Conservation (phyloP, 2,797 vertebrate species). For the Ptychadena robeensis region DNA sequence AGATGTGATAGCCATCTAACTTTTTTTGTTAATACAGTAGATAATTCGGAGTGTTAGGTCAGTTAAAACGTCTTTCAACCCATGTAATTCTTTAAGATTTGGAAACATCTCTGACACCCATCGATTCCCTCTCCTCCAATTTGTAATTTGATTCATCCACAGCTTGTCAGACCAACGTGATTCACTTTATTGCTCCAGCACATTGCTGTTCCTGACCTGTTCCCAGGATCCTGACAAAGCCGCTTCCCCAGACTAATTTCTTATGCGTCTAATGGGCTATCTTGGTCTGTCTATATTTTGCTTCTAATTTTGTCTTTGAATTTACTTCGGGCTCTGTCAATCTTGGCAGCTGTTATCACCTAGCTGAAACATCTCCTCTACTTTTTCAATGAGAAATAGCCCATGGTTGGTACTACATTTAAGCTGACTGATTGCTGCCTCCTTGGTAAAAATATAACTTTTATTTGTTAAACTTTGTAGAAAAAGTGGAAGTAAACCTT, state of each 20-base stretch:
- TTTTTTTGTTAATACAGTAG: no score
- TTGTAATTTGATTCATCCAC: slow-evolving; percentile 40
- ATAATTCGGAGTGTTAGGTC: not conserved
- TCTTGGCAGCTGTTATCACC: slow-evolving; percentile 31
- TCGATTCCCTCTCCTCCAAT: slow-evolving; percentile 22
- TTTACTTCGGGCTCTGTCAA: slow-evolving; percentile 12
- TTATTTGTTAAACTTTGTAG: not conserved
- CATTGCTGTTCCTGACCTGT: slow-evolving; percentile 32
- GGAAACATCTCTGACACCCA: slow-evolving; percentile 23
- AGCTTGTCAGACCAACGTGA: slow-evolving; percentile 28
- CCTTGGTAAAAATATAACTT: not conserved
- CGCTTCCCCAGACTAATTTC: slow-evolving; percentile 25
- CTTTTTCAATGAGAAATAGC: not conserved
- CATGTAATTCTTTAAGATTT: no score
- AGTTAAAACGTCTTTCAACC: not conserved
- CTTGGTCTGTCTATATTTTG: slow-evolving; percentile 21
- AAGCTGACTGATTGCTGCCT: not conserved
- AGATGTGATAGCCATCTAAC: no score
- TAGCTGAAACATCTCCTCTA: not conserved
- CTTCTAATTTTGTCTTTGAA: slow-evolving; percentile 27
- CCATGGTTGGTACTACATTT: not conserved
- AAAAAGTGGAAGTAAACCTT: no score
- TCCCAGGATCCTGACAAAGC: slow-evolving; percentile 31
- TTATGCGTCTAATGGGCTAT: slow-evolving; percentile 20
- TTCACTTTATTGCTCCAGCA: slow-evolving; percentile 29